phyloP scores from a whole-genome alignment of 2,113 vertebrate species.

The Arenaria interpres region DNA sequence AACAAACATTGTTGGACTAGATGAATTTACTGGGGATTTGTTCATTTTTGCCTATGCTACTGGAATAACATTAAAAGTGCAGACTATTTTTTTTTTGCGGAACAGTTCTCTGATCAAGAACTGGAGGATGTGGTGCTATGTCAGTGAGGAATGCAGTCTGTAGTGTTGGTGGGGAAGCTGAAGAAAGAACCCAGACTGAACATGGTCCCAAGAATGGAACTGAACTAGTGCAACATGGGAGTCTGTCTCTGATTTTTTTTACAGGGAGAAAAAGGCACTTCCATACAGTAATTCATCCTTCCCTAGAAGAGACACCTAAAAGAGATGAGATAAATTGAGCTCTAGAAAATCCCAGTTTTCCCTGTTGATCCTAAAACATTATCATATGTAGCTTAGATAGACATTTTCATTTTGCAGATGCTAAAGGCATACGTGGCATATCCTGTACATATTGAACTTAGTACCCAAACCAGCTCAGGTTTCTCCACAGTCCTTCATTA shows the following conservation, averaged over 20 bases:
- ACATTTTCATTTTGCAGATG: neutral
- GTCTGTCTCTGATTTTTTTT: neutral
- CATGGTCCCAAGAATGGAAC: neutral
- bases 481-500: neutral
- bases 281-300: neutral
- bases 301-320: neutral
- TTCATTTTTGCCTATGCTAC: neutral
- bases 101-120: neutral
- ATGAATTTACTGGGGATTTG: neutral
- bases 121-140: accelerated
- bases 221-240: neutral
- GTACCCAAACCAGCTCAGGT: neutral
- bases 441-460: neutral
- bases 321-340: neutral
- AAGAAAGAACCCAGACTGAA: neutral
- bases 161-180: neutral
- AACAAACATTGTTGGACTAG: neutral
- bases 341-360: neutral
- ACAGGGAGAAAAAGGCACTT: neutral
- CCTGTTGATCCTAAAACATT: neutral
- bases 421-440: neutral
- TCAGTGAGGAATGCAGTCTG: neutral
- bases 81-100: neutral
- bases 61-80: neutral
- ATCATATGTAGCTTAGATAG: neutral